Percentiles rank a stretch among this genome's conserved stretches.
Evolutionary conservation across 2,888 invertebrate species (phyloP).

Genomic region (Epinotia demarniana): DNA sequence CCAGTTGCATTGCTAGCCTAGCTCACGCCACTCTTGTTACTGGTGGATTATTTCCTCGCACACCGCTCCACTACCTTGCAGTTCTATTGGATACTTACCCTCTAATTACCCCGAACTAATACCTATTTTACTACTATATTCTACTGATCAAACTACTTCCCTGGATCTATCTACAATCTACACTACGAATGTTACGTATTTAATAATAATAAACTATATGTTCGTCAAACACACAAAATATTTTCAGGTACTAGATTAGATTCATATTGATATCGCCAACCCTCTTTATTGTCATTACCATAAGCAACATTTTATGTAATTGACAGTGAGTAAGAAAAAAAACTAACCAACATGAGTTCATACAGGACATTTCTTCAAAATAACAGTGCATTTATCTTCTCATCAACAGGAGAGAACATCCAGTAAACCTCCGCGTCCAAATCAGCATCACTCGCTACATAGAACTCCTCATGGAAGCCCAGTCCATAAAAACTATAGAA

Average conservation of each 20-base stretch:
- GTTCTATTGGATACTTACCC: too few relatives aligned
- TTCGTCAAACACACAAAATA: neutral
- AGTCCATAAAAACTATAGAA: slow-evolving; percentile 77
- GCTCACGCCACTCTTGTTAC: too few relatives aligned
- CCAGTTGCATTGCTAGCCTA: too few relatives aligned
- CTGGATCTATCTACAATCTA: neutral
- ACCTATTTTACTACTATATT: neutral
- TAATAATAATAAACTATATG: neutral
- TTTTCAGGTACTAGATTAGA: too few relatives aligned
- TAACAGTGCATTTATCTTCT: slow-evolving; percentile 9
- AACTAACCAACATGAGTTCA: slow-evolving; percentile 14
- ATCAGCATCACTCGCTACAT: slow-evolving; percentile 59
- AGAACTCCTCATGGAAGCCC: slow-evolving; percentile 66
- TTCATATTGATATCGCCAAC: neutral
- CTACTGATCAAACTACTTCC: neutral
- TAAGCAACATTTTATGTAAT: neutral
- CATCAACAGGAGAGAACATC: slow-evolving; percentile 59
- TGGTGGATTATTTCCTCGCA: too few relatives aligned
- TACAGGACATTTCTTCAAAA: neutral
- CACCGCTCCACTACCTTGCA: too few relatives aligned
- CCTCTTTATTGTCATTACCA: neutral
- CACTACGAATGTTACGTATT: neutral
- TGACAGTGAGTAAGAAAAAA: neutral
- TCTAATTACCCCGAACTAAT: neutral
- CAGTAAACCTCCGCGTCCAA: slow-evolving; percentile 60